phyloP scores from a whole-genome alignment of 1,140 invertebrate species.

The Drosophila santomea region DNA sequence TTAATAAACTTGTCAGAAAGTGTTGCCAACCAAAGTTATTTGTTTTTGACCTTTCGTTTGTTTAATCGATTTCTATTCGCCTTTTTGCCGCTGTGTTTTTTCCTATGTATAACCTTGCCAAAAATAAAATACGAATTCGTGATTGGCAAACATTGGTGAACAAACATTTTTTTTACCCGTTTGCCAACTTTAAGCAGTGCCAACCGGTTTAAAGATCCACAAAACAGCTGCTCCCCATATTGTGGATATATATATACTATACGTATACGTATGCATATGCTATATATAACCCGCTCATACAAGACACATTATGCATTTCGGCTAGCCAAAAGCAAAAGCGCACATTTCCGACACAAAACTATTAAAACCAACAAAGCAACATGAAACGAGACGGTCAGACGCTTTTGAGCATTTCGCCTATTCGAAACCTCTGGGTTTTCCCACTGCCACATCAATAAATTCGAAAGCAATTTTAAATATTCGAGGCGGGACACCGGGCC shows the following conservation, averaged over 20 bases:
- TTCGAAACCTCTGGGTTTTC: slow-evolving; percentile 70
- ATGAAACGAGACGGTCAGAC: slow-evolving; percentile 38
- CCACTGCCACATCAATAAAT: slow-evolving; percentile 25
- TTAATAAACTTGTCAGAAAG: slow-evolving; percentile 67
- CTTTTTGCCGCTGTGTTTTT: slow-evolving; percentile 11
- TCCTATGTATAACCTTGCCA: slow-evolving; percentile 67
- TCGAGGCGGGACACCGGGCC: slow-evolving; percentile 3
- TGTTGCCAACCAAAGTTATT: slow-evolving; percentile 27
- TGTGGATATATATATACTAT: slow-evolving; percentile 23
- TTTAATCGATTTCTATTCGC: slow-evolving; percentile 72
- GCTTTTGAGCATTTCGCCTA: slow-evolving; percentile 54
- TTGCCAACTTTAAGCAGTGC: slow-evolving; percentile 38
- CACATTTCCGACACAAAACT: slow-evolving; percentile 55
- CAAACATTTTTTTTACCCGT: slow-evolving; percentile 42
- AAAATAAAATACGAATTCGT: slow-evolving; percentile 62
- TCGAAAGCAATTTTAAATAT: slow-evolving; percentile 31
- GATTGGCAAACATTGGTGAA: slow-evolving; percentile 57
- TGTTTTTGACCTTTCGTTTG: slow-evolving; percentile 76
- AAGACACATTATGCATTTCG: slow-evolving; percentile 34
- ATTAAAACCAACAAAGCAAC: slow-evolving; percentile 44
- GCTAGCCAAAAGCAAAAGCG: slow-evolving; percentile 38
- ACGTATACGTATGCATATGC: not conserved
- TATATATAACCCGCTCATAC: slow-evolving; percentile 37
- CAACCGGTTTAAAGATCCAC: slow-evolving; percentile 46
- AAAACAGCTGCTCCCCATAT: slow-evolving; percentile 67